Conservation (phyloP, 2,797 vertebrate genomes). For the Macroramphosus scolopax region DNA sequence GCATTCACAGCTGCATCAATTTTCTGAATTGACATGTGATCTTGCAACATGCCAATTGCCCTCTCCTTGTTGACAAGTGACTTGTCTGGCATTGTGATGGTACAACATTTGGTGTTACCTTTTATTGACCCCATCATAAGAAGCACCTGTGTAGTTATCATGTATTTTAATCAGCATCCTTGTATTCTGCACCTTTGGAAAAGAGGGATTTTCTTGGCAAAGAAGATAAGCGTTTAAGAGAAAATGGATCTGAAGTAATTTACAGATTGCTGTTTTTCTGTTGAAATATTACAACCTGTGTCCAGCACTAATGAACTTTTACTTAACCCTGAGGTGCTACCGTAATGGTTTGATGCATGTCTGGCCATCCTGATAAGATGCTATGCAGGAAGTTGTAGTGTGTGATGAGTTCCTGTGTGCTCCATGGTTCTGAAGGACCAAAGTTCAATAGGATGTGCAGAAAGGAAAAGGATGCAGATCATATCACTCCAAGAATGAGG, state of each 20-base stretch:
- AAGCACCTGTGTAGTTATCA: too few relatives aligned
- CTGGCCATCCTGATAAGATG: conserved; percentile 80
- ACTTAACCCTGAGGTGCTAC: neutral
- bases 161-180: too few relatives aligned
- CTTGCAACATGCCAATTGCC: too few relatives aligned
- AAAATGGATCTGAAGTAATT: neutral
- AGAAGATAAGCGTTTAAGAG: too few relatives aligned
- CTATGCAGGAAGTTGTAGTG: conserved; percentile 84
- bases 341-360: conserved; percentile 31
- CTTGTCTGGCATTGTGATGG: too few relatives aligned
- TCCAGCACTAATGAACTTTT: conserved; percentile 7
- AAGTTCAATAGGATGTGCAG: conserved; percentile 67
- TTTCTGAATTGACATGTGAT: too few relatives aligned
- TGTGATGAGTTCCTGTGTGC: conserved; percentile 81
- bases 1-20: too few relatives aligned
- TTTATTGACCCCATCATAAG: too few relatives aligned
- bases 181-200: too few relatives aligned
- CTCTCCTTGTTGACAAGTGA: too few relatives aligned
- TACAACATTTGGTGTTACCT: too few relatives aligned
- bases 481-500: conserved; percentile 68
- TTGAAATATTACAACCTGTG: neutral
- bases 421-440: conserved; percentile 55
- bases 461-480: conserved; percentile 70
- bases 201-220: too few relatives aligned
- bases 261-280: neutral